Conservation (phyloP, 2,113 vertebrate species). For the Tetrax tetrax region DNA sequence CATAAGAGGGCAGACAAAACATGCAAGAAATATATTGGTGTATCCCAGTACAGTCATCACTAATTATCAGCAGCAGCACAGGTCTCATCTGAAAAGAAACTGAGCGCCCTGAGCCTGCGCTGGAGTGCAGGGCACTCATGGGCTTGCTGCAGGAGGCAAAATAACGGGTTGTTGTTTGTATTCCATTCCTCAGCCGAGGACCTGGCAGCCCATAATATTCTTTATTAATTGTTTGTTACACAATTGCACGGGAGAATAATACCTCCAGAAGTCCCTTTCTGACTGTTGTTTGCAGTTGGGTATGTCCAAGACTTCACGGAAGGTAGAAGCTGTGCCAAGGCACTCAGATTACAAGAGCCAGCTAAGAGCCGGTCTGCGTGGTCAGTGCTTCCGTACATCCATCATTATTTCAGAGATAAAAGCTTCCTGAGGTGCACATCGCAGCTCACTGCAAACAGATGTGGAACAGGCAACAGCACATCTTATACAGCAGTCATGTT, state of each 20-base stretch:
- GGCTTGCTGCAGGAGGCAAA: neutral
- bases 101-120: fast-evolving
- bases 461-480: neutral
- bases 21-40: neutral
- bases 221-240: neutral
- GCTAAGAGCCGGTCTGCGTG: neutral
- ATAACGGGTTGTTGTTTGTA: neutral
- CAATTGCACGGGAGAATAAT: neutral
- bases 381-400: neutral
- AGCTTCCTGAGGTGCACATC: neutral
- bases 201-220: neutral
- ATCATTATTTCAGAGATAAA: neutral
- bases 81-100: neutral
- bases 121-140: neutral
- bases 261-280: neutral
- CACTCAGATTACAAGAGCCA: neutral
- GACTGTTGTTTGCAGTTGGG: neutral
- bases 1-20: neutral
- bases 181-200: fast-evolving
- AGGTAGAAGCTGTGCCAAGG: neutral
- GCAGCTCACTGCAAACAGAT: neutral
- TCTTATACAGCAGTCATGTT: neutral
- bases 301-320: neutral
- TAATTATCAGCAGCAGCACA: neutral
- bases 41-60: neutral